Percentiles rank a stretch among this genome's conserved stretches.
These are phyloP conservation scores for Nysson spinosus DNA, from an alignment of 2,888 invertebrate genomes.

Conservation along the genomic window DNA sequence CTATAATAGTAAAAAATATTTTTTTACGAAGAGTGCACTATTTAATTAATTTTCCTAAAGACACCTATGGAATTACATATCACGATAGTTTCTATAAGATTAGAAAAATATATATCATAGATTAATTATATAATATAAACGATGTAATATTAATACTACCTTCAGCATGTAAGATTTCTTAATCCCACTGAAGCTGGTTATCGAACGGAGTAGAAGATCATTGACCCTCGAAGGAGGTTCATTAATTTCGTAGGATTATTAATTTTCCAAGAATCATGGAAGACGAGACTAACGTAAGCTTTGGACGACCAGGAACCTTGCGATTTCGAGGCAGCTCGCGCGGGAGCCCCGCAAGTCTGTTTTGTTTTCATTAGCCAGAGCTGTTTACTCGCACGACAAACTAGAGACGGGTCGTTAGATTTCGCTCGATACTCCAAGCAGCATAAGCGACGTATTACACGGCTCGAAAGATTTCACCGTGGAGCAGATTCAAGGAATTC, in stretches of 20 bases:
- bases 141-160: no score
- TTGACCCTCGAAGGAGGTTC: constrained; percentile 1
- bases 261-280: constrained; percentile 14
- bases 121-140: no score
- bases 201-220: no score
- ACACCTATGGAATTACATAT: no score
- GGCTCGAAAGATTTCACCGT: constrained; percentile 6
- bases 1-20: no score
- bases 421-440: constrained; percentile 43
- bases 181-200: no score
- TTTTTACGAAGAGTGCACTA: no score
- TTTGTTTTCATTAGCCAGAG: constrained; percentile 61
- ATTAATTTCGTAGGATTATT: constrained; percentile 32
- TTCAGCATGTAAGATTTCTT: no score
- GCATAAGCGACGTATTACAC: constrained; percentile 18
- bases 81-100: no score
- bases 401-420: constrained; percentile 49
- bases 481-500: constrained; percentile 6
- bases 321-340: constrained; percentile 21
- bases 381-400: constrained; percentile 60
- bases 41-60: no score
- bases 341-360: constrained; percentile 40
- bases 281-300: constrained; percentile 2
- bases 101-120: no score
- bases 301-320: background rate